phyloP scores from a whole-genome alignment of 2,888 invertebrate genomes.

The Phaedon cochleariae region DNA sequence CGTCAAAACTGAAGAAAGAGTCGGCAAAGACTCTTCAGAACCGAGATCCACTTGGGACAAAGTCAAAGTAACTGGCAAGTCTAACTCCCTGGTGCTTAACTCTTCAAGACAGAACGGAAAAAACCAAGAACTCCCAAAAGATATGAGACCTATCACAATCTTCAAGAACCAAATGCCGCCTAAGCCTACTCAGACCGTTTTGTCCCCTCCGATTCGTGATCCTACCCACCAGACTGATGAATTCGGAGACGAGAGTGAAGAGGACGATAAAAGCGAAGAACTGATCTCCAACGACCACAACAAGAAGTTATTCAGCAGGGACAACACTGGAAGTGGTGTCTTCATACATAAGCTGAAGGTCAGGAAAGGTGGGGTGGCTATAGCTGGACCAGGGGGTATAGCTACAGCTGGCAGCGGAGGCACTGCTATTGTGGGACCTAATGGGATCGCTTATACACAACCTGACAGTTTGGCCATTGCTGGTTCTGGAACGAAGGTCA shows the following conservation, averaged over 20 bases:
- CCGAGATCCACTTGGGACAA: slow-evolving; percentile 35
- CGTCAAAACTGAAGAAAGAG: slow-evolving; percentile 29
- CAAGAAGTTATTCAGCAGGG: slow-evolving; percentile 55
- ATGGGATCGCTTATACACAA: slow-evolving; percentile 78
- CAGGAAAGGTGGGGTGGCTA: slow-evolving; percentile 79
- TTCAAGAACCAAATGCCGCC: slow-evolving; percentile 15
- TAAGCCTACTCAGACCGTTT: slow-evolving; percentile 9
- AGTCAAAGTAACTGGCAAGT: slow-evolving; percentile 30
- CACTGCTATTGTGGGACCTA: slow-evolving; percentile 82
- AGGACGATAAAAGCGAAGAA: slow-evolving; percentile 49
- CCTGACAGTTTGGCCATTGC: slow-evolving; percentile 80
- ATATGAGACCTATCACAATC: slow-evolving; percentile 20
- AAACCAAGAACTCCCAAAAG: slow-evolving; percentile 26
- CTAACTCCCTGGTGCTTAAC: slow-evolving; percentile 25
- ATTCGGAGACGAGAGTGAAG: slow-evolving; percentile 42
- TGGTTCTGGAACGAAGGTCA: slow-evolving; percentile 76
- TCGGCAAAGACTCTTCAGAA: slow-evolving; percentile 28
- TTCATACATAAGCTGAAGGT: slow-evolving; percentile 76
- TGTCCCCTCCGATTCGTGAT: slow-evolving; percentile 43
- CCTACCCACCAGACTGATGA: slow-evolving; percentile 44
- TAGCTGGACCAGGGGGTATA: slow-evolving; percentile 83
- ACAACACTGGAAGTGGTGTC: slow-evolving; percentile 68
- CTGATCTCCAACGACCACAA: slow-evolving; percentile 50
- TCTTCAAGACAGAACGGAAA: slow-evolving; percentile 30
- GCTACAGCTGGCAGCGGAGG: slow-evolving; percentile 83